These are phyloP conservation scores for Lottia scabra DNA, from an alignment of 2,888 invertebrate species.

Conservation along the genomic window DNA sequence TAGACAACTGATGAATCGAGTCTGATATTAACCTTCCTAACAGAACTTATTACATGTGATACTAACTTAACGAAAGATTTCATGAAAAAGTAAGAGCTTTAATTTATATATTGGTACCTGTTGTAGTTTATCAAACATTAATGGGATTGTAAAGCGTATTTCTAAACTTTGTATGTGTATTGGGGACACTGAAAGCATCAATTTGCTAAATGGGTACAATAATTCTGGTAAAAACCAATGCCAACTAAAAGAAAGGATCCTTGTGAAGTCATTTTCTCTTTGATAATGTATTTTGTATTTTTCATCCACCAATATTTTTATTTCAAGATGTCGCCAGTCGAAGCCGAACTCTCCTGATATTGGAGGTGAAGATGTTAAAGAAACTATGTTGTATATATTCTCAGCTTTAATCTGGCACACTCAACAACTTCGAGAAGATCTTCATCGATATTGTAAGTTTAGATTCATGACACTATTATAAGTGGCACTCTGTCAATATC, in stretches of 20 bases:
- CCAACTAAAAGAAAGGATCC: no score
- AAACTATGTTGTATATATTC: conserved; percentile 61
- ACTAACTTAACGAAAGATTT: conserved; percentile 27
- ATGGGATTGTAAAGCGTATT: no score
- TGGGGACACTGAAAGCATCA: no score
- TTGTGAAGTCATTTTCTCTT: no score
- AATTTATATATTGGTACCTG: no score
- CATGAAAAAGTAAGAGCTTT: conserved; percentile 25
- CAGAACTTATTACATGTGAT: conserved; percentile 36
- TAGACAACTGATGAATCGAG: conserved; percentile 45
- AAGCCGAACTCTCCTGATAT: conserved; percentile 39
- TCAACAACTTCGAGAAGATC: conserved; percentile 64
- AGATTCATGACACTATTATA: no score
- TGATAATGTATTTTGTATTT: no score
- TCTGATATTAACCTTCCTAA: conserved; percentile 42
- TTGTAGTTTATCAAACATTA: no score
- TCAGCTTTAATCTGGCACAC: conserved; percentile 67
- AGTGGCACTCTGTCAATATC: no score
- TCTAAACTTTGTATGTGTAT: no score
- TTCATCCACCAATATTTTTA: neutral
- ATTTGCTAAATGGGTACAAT: no score
- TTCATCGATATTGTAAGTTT: conserved; percentile 59
- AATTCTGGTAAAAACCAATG: no score
- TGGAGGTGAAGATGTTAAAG: conserved; percentile 57
- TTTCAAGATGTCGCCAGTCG: conserved; percentile 42